Evolutionary conservation across 2,113 vertebrate genomes (phyloP).

Genomic region (Syngnathus typhle): DNA sequence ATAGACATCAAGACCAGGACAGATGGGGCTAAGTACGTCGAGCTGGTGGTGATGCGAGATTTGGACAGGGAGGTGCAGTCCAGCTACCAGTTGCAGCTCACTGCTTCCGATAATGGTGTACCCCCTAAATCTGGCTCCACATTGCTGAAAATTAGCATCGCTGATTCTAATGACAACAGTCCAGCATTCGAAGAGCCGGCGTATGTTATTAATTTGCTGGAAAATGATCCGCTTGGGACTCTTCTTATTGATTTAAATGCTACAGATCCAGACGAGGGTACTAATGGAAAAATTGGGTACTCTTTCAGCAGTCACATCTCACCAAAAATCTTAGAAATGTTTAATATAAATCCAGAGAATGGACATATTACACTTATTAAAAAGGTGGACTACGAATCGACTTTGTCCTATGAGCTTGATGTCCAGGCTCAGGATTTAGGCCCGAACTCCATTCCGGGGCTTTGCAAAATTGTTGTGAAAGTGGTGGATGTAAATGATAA

Average conservation of each 20-base stretch:
- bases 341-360: slow-evolving; percentile 84
- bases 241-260: slow-evolving; percentile 91
- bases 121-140: slow-evolving; percentile 89
- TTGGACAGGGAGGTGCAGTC: slow-evolving; percentile 85
- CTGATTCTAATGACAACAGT: slow-evolving; percentile 97
- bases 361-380: slow-evolving; percentile 88
- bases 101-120: slow-evolving; percentile 85
- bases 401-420: slow-evolving; percentile 89
- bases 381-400: slow-evolving; percentile 87
- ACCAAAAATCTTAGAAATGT: slow-evolving; percentile 86
- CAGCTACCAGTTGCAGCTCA: slow-evolving; percentile 85
- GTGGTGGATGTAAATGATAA: slow-evolving; percentile 96
- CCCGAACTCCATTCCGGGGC: slow-evolving; percentile 93
- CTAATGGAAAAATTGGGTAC: slow-evolving; percentile 89
- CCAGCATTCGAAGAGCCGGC: slow-evolving; percentile 84
- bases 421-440: slow-evolving; percentile 93
- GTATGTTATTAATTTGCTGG: slow-evolving; percentile 79
- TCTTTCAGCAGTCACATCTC: slow-evolving; percentile 92
- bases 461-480: slow-evolving; percentile 94
- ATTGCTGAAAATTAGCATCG: slow-evolving; percentile 86
- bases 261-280: slow-evolving; percentile 96
- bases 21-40: slow-evolving; percentile 90
- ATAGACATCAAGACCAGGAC: slow-evolving; percentile 88
- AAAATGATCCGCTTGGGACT: slow-evolving; percentile 83
- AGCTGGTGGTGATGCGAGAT: slow-evolving; percentile 86